These are phyloP conservation scores for Argynnis bischoffii DNA, from an alignment of 2,888 invertebrate species.

Conservation along the genomic window DNA sequence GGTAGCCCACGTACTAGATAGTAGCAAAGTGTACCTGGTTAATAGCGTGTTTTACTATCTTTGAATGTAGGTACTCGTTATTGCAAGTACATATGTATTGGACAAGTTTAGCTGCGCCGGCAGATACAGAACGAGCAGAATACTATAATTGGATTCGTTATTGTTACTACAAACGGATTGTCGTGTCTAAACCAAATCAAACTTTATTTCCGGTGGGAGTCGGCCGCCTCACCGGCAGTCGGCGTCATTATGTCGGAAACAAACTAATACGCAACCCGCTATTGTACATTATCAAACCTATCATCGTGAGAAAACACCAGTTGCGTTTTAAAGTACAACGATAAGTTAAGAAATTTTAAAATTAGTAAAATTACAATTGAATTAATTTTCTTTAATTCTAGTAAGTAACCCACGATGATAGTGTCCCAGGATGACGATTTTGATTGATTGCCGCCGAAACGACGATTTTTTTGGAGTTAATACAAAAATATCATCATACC, in stretches of 20 bases:
- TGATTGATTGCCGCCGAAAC: too few relatives aligned
- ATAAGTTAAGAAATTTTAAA: not conserved
- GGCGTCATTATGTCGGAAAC: slow-evolving; percentile 60
- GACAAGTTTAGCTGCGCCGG: slow-evolving; percentile 30
- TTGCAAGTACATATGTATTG: slow-evolving; percentile 30
- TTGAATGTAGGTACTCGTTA: slow-evolving; percentile 23
- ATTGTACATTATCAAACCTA: slow-evolving; percentile 59
- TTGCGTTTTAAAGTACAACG: slow-evolving; percentile 23
- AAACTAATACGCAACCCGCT: slow-evolving; percentile 54
- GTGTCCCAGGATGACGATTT: too few relatives aligned
- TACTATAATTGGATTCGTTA: slow-evolving; percentile 45
- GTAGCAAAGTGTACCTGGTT: slow-evolving; percentile 12
- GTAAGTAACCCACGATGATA: too few relatives aligned
- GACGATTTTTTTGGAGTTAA: too few relatives aligned
- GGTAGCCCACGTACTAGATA: too few relatives aligned
- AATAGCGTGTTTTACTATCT: slow-evolving; percentile 23
- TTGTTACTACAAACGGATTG: slow-evolving; percentile 45
- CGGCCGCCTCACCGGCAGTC: slow-evolving; percentile 50
- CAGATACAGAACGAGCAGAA: slow-evolving; percentile 34
- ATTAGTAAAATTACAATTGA: too few relatives aligned
- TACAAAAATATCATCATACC: too few relatives aligned
- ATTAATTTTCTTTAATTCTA: too few relatives aligned
- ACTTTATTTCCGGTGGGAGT: slow-evolving; percentile 72
- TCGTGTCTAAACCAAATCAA: slow-evolving; percentile 74
- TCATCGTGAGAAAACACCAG: slow-evolving; percentile 45